Evolutionary conservation across 2,888 invertebrate species (phyloP).

Genomic region (Tiliacea citrago): DNA sequence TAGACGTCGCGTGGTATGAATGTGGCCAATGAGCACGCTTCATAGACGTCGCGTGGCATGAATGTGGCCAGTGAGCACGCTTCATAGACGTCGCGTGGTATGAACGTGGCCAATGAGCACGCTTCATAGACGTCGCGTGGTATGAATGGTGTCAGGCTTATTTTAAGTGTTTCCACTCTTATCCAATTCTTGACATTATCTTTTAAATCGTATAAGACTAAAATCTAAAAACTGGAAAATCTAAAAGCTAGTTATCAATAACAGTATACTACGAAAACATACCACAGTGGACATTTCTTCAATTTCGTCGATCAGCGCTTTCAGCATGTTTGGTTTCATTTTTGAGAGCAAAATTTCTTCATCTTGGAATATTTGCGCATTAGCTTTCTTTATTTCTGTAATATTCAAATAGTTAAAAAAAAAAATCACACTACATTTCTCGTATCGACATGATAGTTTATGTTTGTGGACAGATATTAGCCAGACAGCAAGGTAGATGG

Average conservation of each 20-base stretch:
- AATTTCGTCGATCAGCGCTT: neutral
- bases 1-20: neutral
- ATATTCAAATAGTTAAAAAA: neutral
- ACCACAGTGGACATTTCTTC: constrained; percentile 9
- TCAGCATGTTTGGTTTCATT: neutral
- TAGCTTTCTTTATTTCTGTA: constrained; percentile 5
- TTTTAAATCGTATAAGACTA: neutral
- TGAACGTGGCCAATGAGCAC: neutral
- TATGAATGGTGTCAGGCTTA: neutral
- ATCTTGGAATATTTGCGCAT: constrained; percentile 7
- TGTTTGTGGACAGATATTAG: neutral
- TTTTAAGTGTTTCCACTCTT: neutral
- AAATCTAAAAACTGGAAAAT: neutral
- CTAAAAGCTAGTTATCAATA: neutral
- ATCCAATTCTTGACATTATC: neutral
- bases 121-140: neutral
- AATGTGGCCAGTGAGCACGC: neutral
- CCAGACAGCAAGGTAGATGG: neutral
- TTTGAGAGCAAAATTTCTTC: constrained; percentile 5
- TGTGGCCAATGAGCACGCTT: neutral
- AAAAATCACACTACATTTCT: neutral
- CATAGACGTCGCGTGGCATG: neutral
- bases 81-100: neutral
- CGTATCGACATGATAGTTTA: neutral
- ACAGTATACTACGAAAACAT: neutral